Evolutionary conservation across 2,888 invertebrate species (phyloP).

Genomic region (Pollenia amentaria): DNA sequence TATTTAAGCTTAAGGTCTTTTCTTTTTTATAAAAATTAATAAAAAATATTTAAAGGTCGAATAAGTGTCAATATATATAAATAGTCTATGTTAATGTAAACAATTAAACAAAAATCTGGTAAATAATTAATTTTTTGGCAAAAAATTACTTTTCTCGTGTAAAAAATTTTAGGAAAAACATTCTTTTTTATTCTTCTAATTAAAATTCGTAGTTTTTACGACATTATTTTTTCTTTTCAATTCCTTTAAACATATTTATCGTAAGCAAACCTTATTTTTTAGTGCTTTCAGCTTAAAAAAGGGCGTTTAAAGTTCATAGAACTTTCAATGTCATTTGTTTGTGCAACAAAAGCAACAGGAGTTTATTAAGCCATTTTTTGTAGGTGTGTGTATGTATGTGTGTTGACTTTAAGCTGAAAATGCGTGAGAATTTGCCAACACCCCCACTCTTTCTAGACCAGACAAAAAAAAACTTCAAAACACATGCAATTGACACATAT

Average conservation of each 20-base stretch:
- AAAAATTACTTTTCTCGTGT: too few relatives aligned
- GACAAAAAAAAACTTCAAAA: slow-evolving; percentile 18
- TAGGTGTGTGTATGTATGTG: neutral
- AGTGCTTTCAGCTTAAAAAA: neutral
- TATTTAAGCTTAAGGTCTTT: too few relatives aligned
- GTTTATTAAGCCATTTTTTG: slow-evolving; percentile 28
- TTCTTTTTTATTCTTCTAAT: too few relatives aligned
- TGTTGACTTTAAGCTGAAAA: slow-evolving; percentile 53
- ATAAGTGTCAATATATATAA: too few relatives aligned
- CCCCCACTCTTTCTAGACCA: neutral
- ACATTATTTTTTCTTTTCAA: neutral
- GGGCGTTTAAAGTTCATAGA: slow-evolving; percentile 39
- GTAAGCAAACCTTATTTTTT: too few relatives aligned
- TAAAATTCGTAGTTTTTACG: too few relatives aligned
- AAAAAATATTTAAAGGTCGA: too few relatives aligned
- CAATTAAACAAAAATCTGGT: too few relatives aligned
- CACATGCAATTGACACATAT: slow-evolving; percentile 77
- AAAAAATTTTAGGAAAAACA: too few relatives aligned
- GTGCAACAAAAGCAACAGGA: slow-evolving; percentile 56
- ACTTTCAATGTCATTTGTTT: slow-evolving; percentile 66
- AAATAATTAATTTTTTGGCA: too few relatives aligned
- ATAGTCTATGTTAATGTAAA: too few relatives aligned
- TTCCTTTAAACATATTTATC: neutral
- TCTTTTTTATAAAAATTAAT: too few relatives aligned
- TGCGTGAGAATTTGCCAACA: slow-evolving; percentile 68